A percentile compares a stretch with the other conserved stretches of the same genome.
Conservation (phyloP, 2,113 vertebrate genomes). For the Chamaetylas fuelleborni region DNA sequence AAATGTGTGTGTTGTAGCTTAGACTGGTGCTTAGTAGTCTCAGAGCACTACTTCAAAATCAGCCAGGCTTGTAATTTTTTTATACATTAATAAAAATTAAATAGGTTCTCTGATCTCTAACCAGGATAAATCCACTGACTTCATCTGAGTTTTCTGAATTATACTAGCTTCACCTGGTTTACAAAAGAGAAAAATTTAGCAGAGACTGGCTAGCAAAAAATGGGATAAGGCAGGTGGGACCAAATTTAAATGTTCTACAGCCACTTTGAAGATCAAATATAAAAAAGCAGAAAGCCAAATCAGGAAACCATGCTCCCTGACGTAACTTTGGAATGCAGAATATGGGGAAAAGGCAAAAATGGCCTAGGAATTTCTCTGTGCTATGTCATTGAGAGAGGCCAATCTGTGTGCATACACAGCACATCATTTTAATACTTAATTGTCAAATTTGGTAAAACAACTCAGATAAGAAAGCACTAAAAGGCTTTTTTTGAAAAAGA, state of each 20-base stretch:
- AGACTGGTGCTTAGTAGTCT: neutral
- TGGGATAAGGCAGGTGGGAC: neutral
- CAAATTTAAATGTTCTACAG: neutral
- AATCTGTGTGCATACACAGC: neutral
- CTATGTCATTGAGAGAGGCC: neutral
- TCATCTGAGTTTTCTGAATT: neutral
- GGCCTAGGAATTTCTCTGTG: neutral
- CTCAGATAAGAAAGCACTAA: neutral
- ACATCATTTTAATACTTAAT: neutral
- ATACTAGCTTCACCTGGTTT: neutral
- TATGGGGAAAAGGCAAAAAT: slow-evolving; percentile 7
- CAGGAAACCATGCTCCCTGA: neutral
- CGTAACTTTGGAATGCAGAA: neutral
- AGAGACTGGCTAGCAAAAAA: neutral
- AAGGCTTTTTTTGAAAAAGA: neutral
- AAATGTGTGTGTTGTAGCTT: neutral
- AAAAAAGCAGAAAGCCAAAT: neutral
- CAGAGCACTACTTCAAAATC: neutral
- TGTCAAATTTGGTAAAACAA: neutral
- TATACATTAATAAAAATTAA: neutral
- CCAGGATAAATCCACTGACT: neutral
- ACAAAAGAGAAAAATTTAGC: neutral
- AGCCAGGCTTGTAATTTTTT: neutral
- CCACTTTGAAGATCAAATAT: neutral
- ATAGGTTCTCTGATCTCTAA: neutral